Base-by-base conservation (phyloP, 2,888 invertebrate genomes). In the Branchellion lobata region DNA sequence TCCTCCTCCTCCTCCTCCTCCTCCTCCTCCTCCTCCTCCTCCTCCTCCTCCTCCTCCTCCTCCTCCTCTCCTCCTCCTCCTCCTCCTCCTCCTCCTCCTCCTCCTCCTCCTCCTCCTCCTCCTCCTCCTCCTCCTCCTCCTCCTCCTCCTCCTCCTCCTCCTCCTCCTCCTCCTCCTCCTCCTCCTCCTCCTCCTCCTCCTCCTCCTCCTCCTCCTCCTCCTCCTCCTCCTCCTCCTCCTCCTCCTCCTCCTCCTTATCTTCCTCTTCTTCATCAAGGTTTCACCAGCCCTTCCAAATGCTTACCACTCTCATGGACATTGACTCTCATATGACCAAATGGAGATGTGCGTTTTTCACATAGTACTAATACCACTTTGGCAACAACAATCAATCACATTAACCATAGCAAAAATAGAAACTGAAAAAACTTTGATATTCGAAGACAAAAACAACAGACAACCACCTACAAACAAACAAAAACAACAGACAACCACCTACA, bases 321-420 rank as follows among this genome's bases (percentile, higher is more conserved):
- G 99, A 99, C 89, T 95, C 96, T 0, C 90, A 96, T 80, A 94
- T 99, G 85, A 98, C 96, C 61, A 99, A 99, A 89, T 99, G 99
- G 99, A 91, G 99, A 88, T 96, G 98, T 98, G 89, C 92, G 93
- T 73, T 47, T 73, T 34, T 18, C 1, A n/a, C n/a, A n/a, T n/a
- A 1, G 1, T n/a, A 51, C 18, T 51, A 18, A 18, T 51, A 51
- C 18, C 51, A 18, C 11, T 18, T 51, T 18, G 14, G 51, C 11
- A 51, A 51, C 18, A 18, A 51, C 18, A 18, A 18, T 51, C 51
- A 18, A 18, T 18, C 51, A 51, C 51, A 51, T 51, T 51, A 11
- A 51, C 51, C 51, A n/a, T n/a, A n/a, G n/a, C n/a, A n/a, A n/a
- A n/a, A n/a, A n/a, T n/a, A n/a, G n/a, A n/a, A n/a, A n/a, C n/a